Evolutionary conservation across 2,113 vertebrate species (phyloP).

Genomic region (Nasalis larvatus): DNA sequence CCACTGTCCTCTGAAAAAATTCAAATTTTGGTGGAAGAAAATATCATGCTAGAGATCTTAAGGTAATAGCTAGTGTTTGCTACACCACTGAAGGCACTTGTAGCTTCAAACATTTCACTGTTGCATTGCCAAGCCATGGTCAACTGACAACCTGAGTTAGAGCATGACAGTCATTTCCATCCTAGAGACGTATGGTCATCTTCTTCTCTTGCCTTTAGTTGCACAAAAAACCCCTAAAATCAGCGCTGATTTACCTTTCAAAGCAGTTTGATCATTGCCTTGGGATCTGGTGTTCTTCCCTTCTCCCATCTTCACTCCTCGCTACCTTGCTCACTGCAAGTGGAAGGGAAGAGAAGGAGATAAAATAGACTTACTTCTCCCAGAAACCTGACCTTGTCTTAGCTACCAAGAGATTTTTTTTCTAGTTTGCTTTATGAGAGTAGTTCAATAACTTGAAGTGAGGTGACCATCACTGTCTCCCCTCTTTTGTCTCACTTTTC

Average conservation of each 20-base stretch:
- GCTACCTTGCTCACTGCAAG: neutral
- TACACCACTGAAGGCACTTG: neutral
- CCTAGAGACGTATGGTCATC: neutral
- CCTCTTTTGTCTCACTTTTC: neutral
- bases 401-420: neutral
- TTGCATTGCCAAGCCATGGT: neutral
- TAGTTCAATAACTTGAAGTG: neutral
- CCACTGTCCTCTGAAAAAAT: neutral
- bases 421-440: slow-evolving; percentile 4
- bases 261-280: neutral
- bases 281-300: neutral
- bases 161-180: neutral
- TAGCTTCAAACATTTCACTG: neutral
- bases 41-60: neutral
- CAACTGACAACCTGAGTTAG: neutral
- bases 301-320: neutral
- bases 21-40: slow-evolving; percentile 12
- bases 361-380: neutral
- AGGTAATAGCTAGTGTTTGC: neutral
- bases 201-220: neutral
- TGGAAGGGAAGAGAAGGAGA: neutral
- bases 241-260: neutral
- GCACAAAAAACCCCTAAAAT: neutral
- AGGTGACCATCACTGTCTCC: neutral
- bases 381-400: neutral